Percentiles rank a stretch among this genome's conserved stretches.
These are phyloP conservation scores for Malurus leucopterus DNA, from an alignment of 2,797 vertebrate genomes.

Conservation along the genomic window DNA sequence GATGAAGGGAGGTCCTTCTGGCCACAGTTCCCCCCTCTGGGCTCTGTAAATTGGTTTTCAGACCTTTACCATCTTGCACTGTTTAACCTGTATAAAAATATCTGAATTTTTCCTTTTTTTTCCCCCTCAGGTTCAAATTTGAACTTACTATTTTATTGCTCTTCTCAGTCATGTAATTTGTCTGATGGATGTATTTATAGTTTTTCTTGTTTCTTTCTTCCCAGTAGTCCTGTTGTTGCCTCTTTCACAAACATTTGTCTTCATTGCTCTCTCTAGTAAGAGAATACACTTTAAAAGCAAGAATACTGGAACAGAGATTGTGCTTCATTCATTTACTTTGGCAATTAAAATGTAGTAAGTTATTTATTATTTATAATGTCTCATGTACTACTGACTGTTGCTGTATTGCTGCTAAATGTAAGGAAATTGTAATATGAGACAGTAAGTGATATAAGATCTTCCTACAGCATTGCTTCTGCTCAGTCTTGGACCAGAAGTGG, in stretches of 20 bases:
- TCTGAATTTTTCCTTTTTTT: background rate
- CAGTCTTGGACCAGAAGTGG: background rate
- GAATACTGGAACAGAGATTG: background rate
- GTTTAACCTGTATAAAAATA: background rate
- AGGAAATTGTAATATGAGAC: slow-evolving; percentile 9
- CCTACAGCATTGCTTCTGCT: background rate
- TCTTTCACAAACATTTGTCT: slow-evolving; percentile 3
- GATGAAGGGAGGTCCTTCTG: background rate
- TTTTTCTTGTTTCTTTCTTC: background rate
- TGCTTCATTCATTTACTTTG: slow-evolving; percentile 40
- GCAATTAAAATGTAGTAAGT: slow-evolving; percentile 13
- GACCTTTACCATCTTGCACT: background rate
- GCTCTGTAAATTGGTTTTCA: background rate
- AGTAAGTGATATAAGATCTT: background rate
- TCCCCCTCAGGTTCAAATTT: background rate
- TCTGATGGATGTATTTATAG: background rate
- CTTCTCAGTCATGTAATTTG: background rate
- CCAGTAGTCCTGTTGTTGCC: background rate
- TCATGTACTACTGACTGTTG: background rate
- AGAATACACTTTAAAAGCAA: background rate
- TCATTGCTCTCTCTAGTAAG: background rate
- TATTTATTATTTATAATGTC: slow-evolving; percentile 41
- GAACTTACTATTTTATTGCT: background rate
- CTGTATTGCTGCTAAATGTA: background rate
- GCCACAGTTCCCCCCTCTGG: background rate